Conservation (phyloP, 53 echinoderm and acorn worm species). For the Holothuria leucospilota region DNA sequence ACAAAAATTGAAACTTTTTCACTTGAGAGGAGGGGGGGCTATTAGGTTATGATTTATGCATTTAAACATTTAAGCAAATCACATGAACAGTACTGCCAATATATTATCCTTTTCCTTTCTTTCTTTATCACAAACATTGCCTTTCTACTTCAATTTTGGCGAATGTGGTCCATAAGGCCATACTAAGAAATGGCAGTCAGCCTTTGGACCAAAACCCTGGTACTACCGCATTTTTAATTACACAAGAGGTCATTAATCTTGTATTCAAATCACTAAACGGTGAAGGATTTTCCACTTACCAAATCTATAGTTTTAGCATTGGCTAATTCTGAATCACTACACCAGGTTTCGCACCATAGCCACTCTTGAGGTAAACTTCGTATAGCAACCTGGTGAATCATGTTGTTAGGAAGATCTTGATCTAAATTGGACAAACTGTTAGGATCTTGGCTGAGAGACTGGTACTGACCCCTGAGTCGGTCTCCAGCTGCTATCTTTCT, state of each 20-base stretch:
- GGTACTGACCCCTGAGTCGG: constrained; percentile 93
- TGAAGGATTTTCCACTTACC: constrained; percentile 53
- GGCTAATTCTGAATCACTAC: constrained; percentile 76
- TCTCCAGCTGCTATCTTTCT: constrained; percentile 96
- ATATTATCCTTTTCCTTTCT: too few species aligned
- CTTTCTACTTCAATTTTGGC: too few species aligned
- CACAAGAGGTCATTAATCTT: too few species aligned
- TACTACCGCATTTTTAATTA: too few species aligned
- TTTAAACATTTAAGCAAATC: too few species aligned
- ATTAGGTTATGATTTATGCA: too few species aligned
- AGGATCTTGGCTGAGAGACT: constrained; percentile 96
- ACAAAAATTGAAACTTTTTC: too few species aligned
- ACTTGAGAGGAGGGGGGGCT: too few species aligned
- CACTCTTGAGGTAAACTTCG: constrained; percentile 93
- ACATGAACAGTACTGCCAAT: too few species aligned
- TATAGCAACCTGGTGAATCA: constrained; percentile 98
- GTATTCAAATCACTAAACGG: background rate
- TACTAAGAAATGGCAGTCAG: too few species aligned
- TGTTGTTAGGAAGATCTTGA: constrained; percentile 97
- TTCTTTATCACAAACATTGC: too few species aligned
- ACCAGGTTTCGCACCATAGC: constrained; percentile 99
- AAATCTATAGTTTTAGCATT: constrained; percentile 94
- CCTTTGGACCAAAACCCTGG: background rate
- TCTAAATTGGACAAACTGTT: constrained; percentile 95
- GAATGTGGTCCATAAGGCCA: too few species aligned